These are phyloP conservation scores for Cistogaster globosa DNA, from an alignment of 2,888 invertebrate species.

Conservation along the genomic window DNA sequence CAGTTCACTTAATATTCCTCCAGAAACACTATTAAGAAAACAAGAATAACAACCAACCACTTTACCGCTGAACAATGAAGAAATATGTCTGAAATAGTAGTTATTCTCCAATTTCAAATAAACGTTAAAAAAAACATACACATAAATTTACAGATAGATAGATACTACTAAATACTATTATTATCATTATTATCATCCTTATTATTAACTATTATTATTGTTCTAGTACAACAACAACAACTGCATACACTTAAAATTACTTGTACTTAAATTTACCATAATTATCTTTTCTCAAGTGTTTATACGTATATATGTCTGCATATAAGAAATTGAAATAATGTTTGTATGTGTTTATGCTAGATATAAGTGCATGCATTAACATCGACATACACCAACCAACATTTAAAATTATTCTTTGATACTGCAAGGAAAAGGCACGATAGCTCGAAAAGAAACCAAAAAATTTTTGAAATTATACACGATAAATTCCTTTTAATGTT, in stretches of 20 bases:
- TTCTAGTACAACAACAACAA: constrained; percentile 22
- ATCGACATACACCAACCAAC: constrained; percentile 17
- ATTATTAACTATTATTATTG: constrained; percentile 62
- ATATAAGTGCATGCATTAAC: background rate
- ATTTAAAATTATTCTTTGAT: constrained; percentile 54
- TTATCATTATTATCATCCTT: constrained; percentile 62
- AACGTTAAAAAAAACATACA: background rate
- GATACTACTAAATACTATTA: constrained; percentile 48
- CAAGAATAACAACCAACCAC: background rate
- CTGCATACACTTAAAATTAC: constrained; percentile 47
- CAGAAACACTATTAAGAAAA: constrained; percentile 30
- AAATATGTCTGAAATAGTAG: constrained; percentile 48
- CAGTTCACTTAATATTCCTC: constrained; percentile 54
- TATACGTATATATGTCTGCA: background rate
- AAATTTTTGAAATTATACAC: constrained; percentile 52
- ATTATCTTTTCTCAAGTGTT: constrained; percentile 52
- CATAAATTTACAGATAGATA: background rate
- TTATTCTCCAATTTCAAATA: constrained; percentile 8
- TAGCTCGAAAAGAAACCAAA: background rate
- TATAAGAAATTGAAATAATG: background rate
- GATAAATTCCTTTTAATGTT: constrained; percentile 54
- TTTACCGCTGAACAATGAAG: constrained; percentile 17
- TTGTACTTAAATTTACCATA: constrained; percentile 57
- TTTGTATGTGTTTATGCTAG: too few relatives aligned
- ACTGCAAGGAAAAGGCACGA: constrained; percentile 2